Evolutionary conservation across 2,888 invertebrate genomes (phyloP), one percentile per base, ranked within the genome.

Genomic region (Drosophila monieri): DNA sequence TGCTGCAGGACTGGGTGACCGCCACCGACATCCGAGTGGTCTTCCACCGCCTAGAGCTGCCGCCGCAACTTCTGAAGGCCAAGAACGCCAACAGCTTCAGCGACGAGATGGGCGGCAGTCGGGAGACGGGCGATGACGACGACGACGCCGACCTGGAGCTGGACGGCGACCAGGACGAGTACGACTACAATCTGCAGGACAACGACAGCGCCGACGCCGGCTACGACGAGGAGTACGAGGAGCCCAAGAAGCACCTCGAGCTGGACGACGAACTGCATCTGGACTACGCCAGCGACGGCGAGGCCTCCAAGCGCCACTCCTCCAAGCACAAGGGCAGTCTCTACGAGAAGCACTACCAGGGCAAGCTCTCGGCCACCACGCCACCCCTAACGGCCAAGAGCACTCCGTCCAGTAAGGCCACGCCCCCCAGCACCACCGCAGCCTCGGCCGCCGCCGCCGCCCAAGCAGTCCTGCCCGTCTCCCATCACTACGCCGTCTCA

Each of bases 1-100:
- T 99, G 6, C 93, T 99, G n/a, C 97, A 97, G 92, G 99, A 99
- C 92, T 99, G 99, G 99, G 98, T 99, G 14, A 99, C 99, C 0
- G 99, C 99, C 8, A 99, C 99, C 0, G 99, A 99, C 90, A 97
- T 99, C 70, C 95, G 96, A 78, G 96, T 99, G 1, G 96, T 98
- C 1, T 98, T 99, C 92, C 97, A 98, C 89, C 95, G 98, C 0
- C 93, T 98, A 54, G 95, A 97, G 90, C 94, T 96, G 94, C 95
- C 95, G 15, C 93, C 92, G 66, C 88, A 81, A 53, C 72, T 53
- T 92, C 91, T 90, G 41, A 74, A 72, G 66, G 62, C 51, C 25
- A 88, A 87, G 30, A 83, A 90, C 61, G 89, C 88, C 14, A 90
- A 90, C 59, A 86, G 88, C 58, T 90, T 89, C 54, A 89, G 85